phyloP scores from a whole-genome alignment of 2,888 invertebrate genomes.

The Cryptophagus acutangulus region DNA sequence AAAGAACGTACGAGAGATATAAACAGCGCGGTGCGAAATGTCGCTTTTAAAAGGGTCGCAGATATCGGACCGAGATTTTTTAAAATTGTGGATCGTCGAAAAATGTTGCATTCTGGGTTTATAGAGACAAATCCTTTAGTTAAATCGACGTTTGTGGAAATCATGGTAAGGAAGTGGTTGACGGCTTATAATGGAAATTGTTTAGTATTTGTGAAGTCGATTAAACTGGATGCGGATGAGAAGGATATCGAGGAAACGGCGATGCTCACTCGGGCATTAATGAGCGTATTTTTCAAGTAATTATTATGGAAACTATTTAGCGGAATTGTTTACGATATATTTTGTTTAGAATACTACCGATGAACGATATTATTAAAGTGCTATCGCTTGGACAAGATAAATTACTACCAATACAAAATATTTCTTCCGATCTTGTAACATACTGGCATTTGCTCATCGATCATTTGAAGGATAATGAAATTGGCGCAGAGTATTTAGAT shows the following conservation, averaged over 20 bases:
- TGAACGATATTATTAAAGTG: slow-evolving; percentile 42
- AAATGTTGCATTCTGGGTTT: slow-evolving; percentile 59
- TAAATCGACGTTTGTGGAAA: slow-evolving; percentile 47
- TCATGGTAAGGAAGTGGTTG: slow-evolving; percentile 71
- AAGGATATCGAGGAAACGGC: slow-evolving; percentile 58
- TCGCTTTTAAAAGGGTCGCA: slow-evolving; percentile 45
- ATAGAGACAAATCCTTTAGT: slow-evolving; percentile 56
- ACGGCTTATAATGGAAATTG: slow-evolving; percentile 65
- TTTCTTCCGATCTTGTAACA: slow-evolving; percentile 49
- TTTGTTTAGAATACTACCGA: slow-evolving; percentile 39
- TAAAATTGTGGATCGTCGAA: slow-evolving; percentile 61
- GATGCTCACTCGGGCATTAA: slow-evolving; percentile 50
- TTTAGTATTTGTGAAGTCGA: slow-evolving; percentile 62
- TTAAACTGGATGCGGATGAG: slow-evolving; percentile 65
- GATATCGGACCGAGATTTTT: slow-evolving; percentile 42
- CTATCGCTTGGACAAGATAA: slow-evolving; percentile 44
- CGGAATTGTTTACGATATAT: not conserved
- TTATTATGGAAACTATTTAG: not conserved
- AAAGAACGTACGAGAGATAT: slow-evolving; percentile 70
- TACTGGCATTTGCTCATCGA: slow-evolving; percentile 54
- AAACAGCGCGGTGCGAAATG: slow-evolving; percentile 67
- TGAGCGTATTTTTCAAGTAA: not conserved
- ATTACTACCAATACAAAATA: slow-evolving; percentile 45
- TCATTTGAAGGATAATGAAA: slow-evolving; percentile 45
- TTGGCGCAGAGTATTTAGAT: slow-evolving; percentile 48